Evolutionary conservation across 2,113 vertebrate species (phyloP).

Genomic region (Amblyopsis rosae): DNA sequence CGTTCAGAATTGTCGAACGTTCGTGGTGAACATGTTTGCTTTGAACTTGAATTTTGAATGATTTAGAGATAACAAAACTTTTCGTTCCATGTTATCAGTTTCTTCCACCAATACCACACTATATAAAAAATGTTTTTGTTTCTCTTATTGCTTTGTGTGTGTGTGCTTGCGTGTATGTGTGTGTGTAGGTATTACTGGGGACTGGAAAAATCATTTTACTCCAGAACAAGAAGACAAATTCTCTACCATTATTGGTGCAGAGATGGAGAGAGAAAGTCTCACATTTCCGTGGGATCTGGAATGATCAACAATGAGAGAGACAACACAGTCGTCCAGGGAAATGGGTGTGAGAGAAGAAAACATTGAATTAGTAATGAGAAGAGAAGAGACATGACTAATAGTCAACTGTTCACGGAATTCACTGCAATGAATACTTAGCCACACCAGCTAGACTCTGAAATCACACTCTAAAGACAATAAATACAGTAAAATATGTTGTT

Average conservation of each 20-base stretch:
- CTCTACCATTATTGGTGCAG: conserved; percentile 62
- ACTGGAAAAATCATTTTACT: conserved; percentile 82
- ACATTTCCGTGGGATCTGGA: conserved; percentile 67
- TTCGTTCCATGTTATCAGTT: neutral
- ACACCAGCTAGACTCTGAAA: no score
- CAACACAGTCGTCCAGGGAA: neutral
- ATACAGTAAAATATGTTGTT: no score
- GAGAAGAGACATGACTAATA: no score
- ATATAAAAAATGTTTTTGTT: neutral
- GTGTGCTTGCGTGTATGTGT: neutral
- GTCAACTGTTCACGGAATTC: no score
- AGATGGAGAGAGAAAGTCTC: conserved; percentile 66
- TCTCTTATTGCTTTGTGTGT: neutral
- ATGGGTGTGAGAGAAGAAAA: no score
- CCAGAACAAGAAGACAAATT: conserved; percentile 70
- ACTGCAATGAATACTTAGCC: no score
- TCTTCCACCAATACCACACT: neutral
- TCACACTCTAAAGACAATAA: no score
- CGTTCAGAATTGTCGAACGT: no score
- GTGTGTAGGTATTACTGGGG: conserved; percentile 73
- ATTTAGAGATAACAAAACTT: no score
- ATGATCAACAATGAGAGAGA: conserved; percentile 4
- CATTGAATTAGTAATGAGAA: no score
- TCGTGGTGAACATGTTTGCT: no score
- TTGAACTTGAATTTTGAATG: no score